Conservation (phyloP, 2,888 invertebrate genomes). For the Mechanitis messenoides region DNA sequence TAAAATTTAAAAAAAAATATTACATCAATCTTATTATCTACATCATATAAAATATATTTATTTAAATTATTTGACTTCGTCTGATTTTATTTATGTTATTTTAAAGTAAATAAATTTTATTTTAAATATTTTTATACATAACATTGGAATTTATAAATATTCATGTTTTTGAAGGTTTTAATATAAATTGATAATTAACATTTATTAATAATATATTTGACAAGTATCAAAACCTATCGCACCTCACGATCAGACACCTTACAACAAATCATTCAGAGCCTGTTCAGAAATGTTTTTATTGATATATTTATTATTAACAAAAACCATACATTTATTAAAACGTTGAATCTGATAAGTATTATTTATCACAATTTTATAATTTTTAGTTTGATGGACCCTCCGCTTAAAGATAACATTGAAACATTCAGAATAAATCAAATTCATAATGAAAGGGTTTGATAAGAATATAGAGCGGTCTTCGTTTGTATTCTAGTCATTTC, state of each 20-base stretch:
- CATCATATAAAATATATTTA: too few species aligned
- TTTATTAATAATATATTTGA: constrained; percentile 6
- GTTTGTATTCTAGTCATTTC: too few species aligned
- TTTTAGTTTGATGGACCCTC: constrained; percentile 24
- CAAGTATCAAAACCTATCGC: constrained; percentile 48
- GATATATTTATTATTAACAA: constrained; percentile 72
- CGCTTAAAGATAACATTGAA: constrained; percentile 27
- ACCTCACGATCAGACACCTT: constrained; percentile 52
- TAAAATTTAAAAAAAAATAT: background rate
- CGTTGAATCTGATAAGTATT: constrained; percentile 63
- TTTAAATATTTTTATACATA: too few species aligned
- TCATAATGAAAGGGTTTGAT: constrained; percentile 2
- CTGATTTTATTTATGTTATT: too few species aligned
- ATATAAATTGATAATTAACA: background rate
- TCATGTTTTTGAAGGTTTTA: too few species aligned
- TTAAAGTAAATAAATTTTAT: too few species aligned
- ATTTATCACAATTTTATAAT: constrained; percentile 55
- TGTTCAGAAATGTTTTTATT: constrained; percentile 68
- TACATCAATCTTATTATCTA: background rate
- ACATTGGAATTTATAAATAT: too few species aligned
- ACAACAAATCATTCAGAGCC: constrained; percentile 74
- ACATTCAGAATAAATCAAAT: constrained; percentile 15
- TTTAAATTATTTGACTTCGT: too few species aligned
- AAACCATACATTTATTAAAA: constrained; percentile 60
- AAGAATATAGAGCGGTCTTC: background rate